These are phyloP conservation scores for Drosophila kepulauana DNA, from an alignment of 1,140 invertebrate species.

Conservation along the genomic window DNA sequence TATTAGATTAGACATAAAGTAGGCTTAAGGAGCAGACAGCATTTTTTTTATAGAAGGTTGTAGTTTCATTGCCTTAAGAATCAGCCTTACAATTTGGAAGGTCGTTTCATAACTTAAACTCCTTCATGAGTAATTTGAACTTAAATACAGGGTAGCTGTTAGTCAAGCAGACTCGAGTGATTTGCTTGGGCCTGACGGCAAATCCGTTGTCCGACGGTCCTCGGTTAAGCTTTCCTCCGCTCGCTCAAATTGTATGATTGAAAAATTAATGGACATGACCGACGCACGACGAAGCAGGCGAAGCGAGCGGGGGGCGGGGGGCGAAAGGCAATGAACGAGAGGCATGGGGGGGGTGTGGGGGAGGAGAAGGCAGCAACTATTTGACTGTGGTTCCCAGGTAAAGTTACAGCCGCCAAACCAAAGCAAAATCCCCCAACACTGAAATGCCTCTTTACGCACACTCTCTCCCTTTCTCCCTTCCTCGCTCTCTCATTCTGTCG, in stretches of 20 bases:
- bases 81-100: too few relatives aligned
- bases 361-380: conserved; percentile 21
- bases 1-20: too few relatives aligned
- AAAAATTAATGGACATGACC: conserved; percentile 73
- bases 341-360: neutral
- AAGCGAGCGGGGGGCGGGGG: too few relatives aligned
- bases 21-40: too few relatives aligned
- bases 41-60: too few relatives aligned
- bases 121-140: neutral
- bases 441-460: conserved; percentile 42
- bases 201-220: conserved; percentile 24
- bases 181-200: conserved; percentile 40
- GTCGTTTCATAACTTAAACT: too few relatives aligned
- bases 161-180: neutral
- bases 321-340: neutral
- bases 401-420: conserved; percentile 19
- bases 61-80: too few relatives aligned
- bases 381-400: conserved; percentile 38
- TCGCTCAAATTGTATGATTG: conserved; percentile 75
- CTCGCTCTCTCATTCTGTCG: neutral
- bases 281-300: neutral
- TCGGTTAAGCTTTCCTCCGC: conserved; percentile 31
- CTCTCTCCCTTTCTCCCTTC: neutral
- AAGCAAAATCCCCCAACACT: conserved; percentile 3
- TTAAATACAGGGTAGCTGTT: neutral